A percentile compares a stretch with the other conserved stretches of the same genome.
These are phyloP conservation scores for Tetheella fluctuosa DNA, from an alignment of 2,888 invertebrate species.

Conservation along the genomic window DNA sequence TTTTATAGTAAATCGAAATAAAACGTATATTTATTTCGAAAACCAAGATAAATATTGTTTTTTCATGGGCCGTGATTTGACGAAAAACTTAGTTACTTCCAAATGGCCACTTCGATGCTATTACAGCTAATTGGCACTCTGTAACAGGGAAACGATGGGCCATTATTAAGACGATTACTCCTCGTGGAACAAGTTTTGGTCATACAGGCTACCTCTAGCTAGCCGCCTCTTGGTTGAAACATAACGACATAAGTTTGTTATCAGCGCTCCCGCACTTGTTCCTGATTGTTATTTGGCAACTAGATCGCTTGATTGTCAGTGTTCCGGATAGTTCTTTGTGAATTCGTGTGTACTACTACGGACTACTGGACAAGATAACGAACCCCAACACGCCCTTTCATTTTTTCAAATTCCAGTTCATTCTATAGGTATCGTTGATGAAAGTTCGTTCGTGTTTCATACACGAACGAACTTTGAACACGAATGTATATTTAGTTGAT, in stretches of 20 bases:
- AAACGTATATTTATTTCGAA: not conserved
- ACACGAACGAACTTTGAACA: too few relatives aligned
- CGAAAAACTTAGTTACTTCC: not conserved
- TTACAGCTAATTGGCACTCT: conserved; percentile 45
- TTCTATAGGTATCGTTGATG: too few relatives aligned
- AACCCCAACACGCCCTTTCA: not conserved
- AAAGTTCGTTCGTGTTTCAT: too few relatives aligned
- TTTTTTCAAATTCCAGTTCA: not conserved
- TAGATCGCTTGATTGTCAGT: conserved; percentile 9
- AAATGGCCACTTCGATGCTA: conserved; percentile 22
- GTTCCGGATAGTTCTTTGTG: not conserved
- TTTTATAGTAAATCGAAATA: not conserved
- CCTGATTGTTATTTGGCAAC: conserved; percentile 14
- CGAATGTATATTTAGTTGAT: not conserved
- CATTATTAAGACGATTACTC: conserved; percentile 50
- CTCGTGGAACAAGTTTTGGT: conserved; percentile 38
- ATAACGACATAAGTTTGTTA: conserved; percentile 40
- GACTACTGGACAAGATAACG: not conserved
- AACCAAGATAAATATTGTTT: too few relatives aligned
- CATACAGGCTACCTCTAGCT: conserved; percentile 26
- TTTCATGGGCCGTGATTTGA: conserved; percentile 13
- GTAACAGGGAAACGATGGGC: conserved; percentile 36
- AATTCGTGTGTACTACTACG: not conserved
- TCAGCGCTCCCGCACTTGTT: conserved; percentile 27
- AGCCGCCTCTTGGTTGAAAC: conserved; percentile 25